Conservation (phyloP, 2,113 vertebrate genomes). For the Pluvianellus socialis region DNA sequence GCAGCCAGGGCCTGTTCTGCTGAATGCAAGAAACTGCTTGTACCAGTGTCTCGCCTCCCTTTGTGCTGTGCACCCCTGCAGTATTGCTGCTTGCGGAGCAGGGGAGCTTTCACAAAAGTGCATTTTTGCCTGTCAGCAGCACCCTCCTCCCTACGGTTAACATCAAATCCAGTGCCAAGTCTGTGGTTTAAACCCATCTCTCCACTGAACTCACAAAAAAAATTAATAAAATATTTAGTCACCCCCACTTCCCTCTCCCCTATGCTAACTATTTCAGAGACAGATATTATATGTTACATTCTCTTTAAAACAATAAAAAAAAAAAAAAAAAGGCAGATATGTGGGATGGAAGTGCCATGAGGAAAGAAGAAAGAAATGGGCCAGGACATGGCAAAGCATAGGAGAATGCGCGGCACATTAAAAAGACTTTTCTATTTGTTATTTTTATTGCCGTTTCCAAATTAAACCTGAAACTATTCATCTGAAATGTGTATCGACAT, state of each 20-base stretch:
- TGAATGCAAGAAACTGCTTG: background rate
- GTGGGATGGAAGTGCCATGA: background rate
- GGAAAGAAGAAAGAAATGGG: background rate
- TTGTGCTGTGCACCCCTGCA: background rate
- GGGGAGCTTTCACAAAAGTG: background rate
- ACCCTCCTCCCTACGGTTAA: background rate
- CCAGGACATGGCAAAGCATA: background rate
- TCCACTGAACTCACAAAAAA: background rate
- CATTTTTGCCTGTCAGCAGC: background rate
- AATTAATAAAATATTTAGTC: background rate
- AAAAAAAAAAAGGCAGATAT: background rate
- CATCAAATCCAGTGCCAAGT: background rate
- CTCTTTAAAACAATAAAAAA: background rate
- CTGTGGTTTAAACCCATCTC: background rate
- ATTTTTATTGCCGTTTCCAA: background rate
- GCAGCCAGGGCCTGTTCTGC: background rate
- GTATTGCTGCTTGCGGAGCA: background rate
- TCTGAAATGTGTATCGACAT: background rate
- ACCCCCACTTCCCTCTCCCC: background rate
- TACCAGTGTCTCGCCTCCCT: background rate
- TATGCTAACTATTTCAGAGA: background rate
- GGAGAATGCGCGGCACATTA: background rate
- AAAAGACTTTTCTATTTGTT: background rate
- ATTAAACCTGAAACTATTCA: background rate
- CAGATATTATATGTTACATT: background rate